A percentile compares a stretch with the other conserved stretches of the same genome.
Evolutionary conservation across 2,797 vertebrate genomes (phyloP).

Genomic region (Takifugu ocellatus): DNA sequence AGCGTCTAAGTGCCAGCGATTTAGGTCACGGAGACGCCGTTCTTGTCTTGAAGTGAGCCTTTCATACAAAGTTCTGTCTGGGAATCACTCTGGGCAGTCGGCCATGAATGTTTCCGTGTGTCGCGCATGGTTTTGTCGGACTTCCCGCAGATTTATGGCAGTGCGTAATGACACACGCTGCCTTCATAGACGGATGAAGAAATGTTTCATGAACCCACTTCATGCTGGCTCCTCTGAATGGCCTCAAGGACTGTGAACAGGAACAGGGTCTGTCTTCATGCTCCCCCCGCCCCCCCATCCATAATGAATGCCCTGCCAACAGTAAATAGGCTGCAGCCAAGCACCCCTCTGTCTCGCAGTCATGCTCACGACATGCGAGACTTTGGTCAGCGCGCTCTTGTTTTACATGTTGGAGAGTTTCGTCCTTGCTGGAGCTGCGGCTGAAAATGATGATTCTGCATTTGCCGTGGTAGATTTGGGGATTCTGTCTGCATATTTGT

Average conservation of each 20-base stretch:
- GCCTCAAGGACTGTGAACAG: slow-evolving; percentile 16
- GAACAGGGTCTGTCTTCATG: slow-evolving; percentile 24
- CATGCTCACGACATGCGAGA: slow-evolving; percentile 32
- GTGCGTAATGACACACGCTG: slow-evolving; percentile 1
- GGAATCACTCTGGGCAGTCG: slow-evolving; percentile 2
- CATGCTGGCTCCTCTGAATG: slow-evolving; percentile 13
- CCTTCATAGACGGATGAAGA: slow-evolving; percentile 10
- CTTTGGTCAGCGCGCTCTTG: too few relatives aligned
- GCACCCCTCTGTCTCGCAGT: slow-evolving; percentile 25
- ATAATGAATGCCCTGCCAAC: slow-evolving; percentile 59
- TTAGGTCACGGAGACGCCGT: slow-evolving; percentile 13
- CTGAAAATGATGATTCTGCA: too few relatives aligned
- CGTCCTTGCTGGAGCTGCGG: too few relatives aligned
- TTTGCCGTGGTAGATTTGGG: too few relatives aligned
- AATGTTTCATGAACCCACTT: slow-evolving; percentile 20
- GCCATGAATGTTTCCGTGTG: slow-evolving; percentile 7
- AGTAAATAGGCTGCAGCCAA: slow-evolving; percentile 45
- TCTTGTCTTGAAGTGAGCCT: slow-evolving; percentile 25
- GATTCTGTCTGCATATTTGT: too few relatives aligned
- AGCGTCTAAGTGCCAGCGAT: slow-evolving; percentile 25
- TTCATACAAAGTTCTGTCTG: slow-evolving; percentile 12
- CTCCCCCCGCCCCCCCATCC: slow-evolving; percentile 29
- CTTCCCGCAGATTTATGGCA: slow-evolving; percentile 8
- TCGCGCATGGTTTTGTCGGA: slow-evolving; percentile 5
- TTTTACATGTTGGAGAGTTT: too few relatives aligned